These are phyloP conservation scores for Syrista parreyssii DNA, from an alignment of 2,888 invertebrate genomes.

Conservation along the genomic window DNA sequence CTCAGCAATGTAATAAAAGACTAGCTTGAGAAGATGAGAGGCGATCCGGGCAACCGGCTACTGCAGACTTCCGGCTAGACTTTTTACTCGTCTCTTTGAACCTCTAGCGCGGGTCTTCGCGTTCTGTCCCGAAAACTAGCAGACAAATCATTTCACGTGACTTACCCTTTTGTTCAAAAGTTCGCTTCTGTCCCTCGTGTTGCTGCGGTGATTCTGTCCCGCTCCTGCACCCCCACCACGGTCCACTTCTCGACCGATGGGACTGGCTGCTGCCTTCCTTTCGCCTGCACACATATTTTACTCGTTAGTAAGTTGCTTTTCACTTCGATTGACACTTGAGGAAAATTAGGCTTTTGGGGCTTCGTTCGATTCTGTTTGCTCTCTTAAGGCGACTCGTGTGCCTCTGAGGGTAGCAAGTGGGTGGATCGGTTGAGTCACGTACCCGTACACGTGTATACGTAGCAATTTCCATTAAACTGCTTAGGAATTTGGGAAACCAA, in stretches of 20 bases:
- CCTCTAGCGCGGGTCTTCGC: background rate
- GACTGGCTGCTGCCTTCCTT: slow-evolving; percentile 45
- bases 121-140: background rate
- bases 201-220: slow-evolving; percentile 38
- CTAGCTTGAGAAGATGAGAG: background rate
- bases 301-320: too few relatives aligned
- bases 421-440: background rate
- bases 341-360: too few relatives aligned
- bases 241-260: slow-evolving; percentile 48
- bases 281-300: slow-evolving; percentile 34
- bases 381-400: background rate
- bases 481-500: slow-evolving; percentile 17
- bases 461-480: background rate
- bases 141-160: slow-evolving; percentile 11
- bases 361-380: background rate
- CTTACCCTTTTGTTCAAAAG: slow-evolving; percentile 60
- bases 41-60: background rate
- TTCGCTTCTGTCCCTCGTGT: slow-evolving; percentile 44
- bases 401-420: background rate
- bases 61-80: too few relatives aligned
- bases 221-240: slow-evolving; percentile 40
- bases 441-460: background rate
- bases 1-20: background rate
- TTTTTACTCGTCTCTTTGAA: background rate
- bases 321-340: too few relatives aligned